Evolutionary conservation across 2,797 vertebrate genomes (phyloP).

Genomic region (Florisuga fusca): DNA sequence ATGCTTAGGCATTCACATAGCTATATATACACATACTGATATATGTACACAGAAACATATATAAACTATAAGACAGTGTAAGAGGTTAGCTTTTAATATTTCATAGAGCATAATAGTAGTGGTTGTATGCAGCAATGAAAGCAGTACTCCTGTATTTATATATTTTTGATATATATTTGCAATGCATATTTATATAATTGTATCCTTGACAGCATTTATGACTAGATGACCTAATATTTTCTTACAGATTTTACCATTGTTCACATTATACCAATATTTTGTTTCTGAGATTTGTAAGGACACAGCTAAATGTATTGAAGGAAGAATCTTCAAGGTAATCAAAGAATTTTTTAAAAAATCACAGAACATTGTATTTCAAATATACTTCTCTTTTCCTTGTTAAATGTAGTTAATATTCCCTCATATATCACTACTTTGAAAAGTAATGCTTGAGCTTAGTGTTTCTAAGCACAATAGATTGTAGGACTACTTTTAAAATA

Average conservation of each 20-base stretch:
- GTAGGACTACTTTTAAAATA: background rate
- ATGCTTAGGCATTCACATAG: too few relatives aligned
- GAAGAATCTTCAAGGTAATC: conserved; percentile 91
- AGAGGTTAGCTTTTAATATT: background rate
- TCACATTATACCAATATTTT: conserved; percentile 89
- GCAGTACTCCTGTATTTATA: background rate
- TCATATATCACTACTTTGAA: background rate
- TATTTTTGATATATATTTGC: background rate
- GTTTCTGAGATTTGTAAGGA: conserved; percentile 88
- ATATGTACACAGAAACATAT: too few relatives aligned
- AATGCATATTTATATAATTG: background rate
- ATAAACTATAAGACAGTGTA: background rate
- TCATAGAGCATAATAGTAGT: background rate
- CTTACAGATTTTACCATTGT: conserved; percentile 88
- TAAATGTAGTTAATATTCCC: background rate
- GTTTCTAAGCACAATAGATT: background rate
- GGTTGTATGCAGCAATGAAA: background rate
- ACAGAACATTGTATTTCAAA: background rate
- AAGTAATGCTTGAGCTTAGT: background rate
- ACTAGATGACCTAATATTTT: background rate
- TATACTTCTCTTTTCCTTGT: background rate
- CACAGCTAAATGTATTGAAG: conserved; percentile 81
- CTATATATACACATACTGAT: too few relatives aligned
- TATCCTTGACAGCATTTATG: background rate
- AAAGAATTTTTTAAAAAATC: conserved; percentile 19